phyloP scores from a whole-genome alignment of 2,113 vertebrate genomes.

The Syrrhaptes paradoxus region DNA sequence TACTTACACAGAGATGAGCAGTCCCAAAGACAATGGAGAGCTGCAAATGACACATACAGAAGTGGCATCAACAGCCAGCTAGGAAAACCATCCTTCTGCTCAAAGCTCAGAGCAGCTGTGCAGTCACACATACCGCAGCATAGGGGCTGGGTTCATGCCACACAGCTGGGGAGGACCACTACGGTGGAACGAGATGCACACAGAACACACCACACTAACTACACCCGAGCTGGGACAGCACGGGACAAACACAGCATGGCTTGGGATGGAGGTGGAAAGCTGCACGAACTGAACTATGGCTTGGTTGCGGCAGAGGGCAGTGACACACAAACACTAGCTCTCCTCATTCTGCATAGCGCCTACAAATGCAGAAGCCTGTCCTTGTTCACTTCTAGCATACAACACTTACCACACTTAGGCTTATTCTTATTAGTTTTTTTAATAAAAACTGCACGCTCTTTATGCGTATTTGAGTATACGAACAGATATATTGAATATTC shows the following conservation, averaged over 20 bases:
- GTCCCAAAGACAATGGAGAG: background rate
- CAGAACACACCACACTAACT: fast-evolving
- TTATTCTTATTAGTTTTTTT: too few relatives aligned
- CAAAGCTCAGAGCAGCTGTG: background rate
- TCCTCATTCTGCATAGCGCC: background rate
- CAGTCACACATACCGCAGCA: background rate
- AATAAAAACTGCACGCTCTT: background rate
- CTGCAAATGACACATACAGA: fast-evolving
- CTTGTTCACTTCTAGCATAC: background rate
- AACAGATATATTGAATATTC: background rate
- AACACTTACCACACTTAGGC: background rate
- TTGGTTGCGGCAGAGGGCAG: background rate
- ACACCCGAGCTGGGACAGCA: background rate
- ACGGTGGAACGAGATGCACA: fast-evolving
- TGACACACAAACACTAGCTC: background rate
- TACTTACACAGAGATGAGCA: fast-evolving
- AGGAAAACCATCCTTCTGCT: background rate
- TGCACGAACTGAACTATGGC: background rate
- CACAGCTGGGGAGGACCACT: background rate
- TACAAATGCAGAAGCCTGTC: background rate
- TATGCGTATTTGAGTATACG: background rate
- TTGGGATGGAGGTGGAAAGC: background rate
- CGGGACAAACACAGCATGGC: fast-evolving
- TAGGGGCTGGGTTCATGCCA: background rate
- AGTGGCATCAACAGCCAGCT: background rate